Conservation (phyloP, 2,797 vertebrate genomes). For the Danio tinwini region DNA sequence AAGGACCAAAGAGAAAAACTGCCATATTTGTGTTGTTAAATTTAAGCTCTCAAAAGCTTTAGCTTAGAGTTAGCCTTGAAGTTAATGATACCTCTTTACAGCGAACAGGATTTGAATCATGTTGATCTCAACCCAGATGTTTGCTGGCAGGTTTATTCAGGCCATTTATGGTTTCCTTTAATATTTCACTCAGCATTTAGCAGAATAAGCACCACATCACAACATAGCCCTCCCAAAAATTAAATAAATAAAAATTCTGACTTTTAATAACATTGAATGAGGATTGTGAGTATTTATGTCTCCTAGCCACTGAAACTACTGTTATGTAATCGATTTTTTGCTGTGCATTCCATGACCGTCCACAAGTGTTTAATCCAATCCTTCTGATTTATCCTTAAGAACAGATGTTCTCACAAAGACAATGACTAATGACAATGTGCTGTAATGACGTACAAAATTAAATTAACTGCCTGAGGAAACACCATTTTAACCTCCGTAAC, state of each 20-base stretch:
- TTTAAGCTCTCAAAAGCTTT: background rate
- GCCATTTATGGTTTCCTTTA: constrained; percentile 22
- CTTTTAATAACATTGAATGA: background rate
- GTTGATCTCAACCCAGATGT: constrained; percentile 23
- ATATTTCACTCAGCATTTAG: constrained; percentile 13
- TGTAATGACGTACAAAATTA: background rate
- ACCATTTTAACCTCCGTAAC: background rate
- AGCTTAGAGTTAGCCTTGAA: constrained; percentile 1
- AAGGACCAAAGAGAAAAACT: constrained; percentile 64
- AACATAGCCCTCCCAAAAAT: background rate
- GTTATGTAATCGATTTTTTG: background rate
- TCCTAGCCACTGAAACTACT: background rate
- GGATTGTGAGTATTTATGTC: background rate
- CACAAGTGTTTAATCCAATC: background rate
- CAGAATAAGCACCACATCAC: background rate
- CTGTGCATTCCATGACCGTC: background rate
- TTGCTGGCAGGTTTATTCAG: constrained; percentile 10
- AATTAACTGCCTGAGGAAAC: background rate
- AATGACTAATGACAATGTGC: too few species aligned
- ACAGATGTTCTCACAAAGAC: background rate
- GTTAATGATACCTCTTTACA: constrained; percentile 1
- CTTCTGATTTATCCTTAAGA: background rate
- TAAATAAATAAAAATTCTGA: background rate
- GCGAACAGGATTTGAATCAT: constrained; percentile 13
- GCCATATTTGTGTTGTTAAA: constrained; percentile 17